Evolutionary conservation across 1,140 invertebrate genomes (phyloP), one percentile per base, ranked within the genome.

Genomic region (Cydia splendana): DNA sequence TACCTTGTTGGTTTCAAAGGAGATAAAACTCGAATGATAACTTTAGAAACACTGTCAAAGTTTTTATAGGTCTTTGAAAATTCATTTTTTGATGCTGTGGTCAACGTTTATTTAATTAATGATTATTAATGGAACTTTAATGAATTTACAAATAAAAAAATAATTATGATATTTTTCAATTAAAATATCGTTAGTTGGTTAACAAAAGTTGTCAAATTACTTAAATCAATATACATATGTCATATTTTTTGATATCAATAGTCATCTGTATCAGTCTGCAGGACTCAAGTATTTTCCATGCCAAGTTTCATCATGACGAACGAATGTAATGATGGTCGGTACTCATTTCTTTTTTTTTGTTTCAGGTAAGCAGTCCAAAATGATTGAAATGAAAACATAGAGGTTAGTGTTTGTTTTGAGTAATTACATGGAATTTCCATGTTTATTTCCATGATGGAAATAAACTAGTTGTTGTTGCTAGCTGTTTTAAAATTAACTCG

Each of bases 1-100:
- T 45, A 62, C 53, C 53, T 62, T 62, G 53, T 20, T 62, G 18
- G 15, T 62, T 10, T 62, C 57, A 62, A 62, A 62, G 57, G 57
- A 62, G 20, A 9, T 12, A 12, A 62, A 62, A 12, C 57, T 62
- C 57, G 7, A 62, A 62, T 62, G 57, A 62, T 62, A n/a, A 10
- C 57, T 62, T 62, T 24, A 10, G 57, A 10, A 12, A 62, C 18
- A 62, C 57, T 20, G 18, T 24, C 57, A 62, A n/a, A 62, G 18
- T 62, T 62, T 62, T 62, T 62, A 24, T 62, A 62, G 18, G 20
- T 9, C 12, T 62, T 62, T 1, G 10, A 24, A 7, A 20, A 62
- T 12, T 24, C 57, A 13, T 57, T 7, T 48, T 48, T 48, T 48
- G 13, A 48, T 48, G 53, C n/a, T 15, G 15, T 18, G 1, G 0